These are phyloP conservation scores for Dinoponera quadriceps DNA, from an alignment of 1,140 invertebrate species.

Conservation along the genomic window DNA sequence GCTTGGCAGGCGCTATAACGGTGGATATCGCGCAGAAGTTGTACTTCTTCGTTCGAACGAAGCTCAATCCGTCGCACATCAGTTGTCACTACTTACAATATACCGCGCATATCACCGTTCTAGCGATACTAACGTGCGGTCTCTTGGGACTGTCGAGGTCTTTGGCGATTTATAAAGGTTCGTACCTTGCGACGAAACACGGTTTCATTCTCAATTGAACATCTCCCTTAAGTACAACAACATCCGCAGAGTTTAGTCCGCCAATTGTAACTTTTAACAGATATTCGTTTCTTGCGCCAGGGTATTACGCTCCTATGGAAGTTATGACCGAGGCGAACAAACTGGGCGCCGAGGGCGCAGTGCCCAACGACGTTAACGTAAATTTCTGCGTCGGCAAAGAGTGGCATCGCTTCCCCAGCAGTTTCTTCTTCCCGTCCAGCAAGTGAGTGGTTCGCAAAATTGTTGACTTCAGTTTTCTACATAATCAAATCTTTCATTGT, in stretches of 20 bases:
- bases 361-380: constrained; percentile 87
- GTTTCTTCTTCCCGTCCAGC: constrained; percentile 96
- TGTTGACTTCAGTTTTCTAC: too few species aligned
- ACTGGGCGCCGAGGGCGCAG: constrained; percentile 86
- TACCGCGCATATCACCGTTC: constrained; percentile 90
- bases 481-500: too few species aligned
- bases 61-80: constrained; percentile 82
- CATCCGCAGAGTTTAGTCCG: neutral
- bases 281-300: constrained; percentile 79
- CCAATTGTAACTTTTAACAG: neutral
- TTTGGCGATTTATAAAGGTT: constrained; percentile 85
- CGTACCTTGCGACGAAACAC: constrained; percentile 3
- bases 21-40: constrained; percentile 93
- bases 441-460: constrained; percentile 79
- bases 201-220: neutral
- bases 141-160: constrained; percentile 82
- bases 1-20: constrained; percentile 93
- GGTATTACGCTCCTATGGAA: constrained; percentile 96
- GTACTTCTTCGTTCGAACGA: constrained; percentile 88
- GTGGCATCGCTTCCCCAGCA: constrained; percentile 98
- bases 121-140: constrained; percentile 87
- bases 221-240: constrained; percentile 38
- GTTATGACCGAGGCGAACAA: constrained; percentile 93
- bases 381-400: constrained; percentile 99
- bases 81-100: constrained; percentile 91